Conservation (phyloP, 1,140 invertebrate species). For the Drosophila rhopaloa region DNA sequence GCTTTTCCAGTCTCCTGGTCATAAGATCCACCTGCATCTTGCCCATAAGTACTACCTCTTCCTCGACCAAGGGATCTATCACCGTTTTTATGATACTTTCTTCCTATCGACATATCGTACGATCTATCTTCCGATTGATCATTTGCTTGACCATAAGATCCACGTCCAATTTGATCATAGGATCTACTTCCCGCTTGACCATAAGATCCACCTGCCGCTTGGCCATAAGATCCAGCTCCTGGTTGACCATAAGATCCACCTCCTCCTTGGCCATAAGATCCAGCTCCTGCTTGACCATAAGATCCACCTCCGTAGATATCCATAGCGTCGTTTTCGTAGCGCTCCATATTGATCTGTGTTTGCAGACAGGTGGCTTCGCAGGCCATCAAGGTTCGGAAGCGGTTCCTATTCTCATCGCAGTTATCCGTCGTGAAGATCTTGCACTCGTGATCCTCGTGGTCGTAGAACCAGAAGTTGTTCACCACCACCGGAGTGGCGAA, state of each 20-base stretch:
- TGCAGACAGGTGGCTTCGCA: constrained; percentile 66
- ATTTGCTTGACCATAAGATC: neutral
- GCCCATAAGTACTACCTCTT: neutral
- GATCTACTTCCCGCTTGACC: neutral
- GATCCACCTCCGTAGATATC: constrained; percentile 15
- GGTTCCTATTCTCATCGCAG: constrained; percentile 74
- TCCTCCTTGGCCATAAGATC: neutral
- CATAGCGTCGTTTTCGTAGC: constrained; percentile 36
- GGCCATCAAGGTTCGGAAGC: constrained; percentile 63
- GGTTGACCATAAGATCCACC: neutral
- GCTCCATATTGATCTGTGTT: constrained; percentile 53
- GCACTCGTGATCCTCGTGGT: constrained; percentile 70
- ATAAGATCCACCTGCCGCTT: neutral
- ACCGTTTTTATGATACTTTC: neutral
- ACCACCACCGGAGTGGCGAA: constrained; percentile 51
- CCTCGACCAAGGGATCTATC: neutral
- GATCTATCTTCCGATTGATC: neutral
- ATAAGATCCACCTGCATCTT: neutral
- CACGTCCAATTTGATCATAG: neutral
- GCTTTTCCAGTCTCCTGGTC: neutral
- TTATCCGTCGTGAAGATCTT: constrained; percentile 78
- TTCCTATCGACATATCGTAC: neutral
- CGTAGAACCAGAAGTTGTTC: constrained; percentile 77
- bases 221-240: too few relatives aligned
- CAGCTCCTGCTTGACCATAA: neutral